Evolutionary conservation across 2,113 vertebrate genomes (phyloP).

Genomic region (Tupaia chinensis): DNA sequence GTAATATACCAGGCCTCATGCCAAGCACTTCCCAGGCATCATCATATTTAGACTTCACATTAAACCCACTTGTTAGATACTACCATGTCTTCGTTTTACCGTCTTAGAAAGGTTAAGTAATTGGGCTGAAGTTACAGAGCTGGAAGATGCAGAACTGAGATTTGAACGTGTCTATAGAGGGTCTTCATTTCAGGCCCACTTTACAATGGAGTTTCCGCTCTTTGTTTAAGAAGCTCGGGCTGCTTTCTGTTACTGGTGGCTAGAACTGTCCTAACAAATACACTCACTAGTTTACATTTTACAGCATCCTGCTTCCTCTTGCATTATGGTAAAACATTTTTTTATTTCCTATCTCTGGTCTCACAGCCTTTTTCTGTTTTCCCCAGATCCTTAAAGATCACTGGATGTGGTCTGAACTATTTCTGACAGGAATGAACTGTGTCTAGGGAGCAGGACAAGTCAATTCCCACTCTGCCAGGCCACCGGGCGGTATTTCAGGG

Average conservation of each 20-base stretch:
- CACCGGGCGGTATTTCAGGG: not conserved
- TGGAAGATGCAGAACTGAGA: not conserved
- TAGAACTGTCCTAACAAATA: not conserved
- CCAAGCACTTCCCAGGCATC: not conserved
- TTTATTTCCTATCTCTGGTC: not conserved
- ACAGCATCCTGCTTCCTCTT: not conserved
- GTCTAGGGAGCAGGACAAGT: slow-evolving; percentile 16
- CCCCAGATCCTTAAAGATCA: slow-evolving; percentile 20
- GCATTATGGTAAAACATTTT: slow-evolving; percentile 33
- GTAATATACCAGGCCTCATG: not conserved
- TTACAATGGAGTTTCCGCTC: not conserved
- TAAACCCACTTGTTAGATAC: not conserved
- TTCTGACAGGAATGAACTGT: slow-evolving; percentile 5
- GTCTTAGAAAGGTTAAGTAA: not conserved
- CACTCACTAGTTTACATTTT: not conserved
- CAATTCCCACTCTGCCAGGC: not conserved
- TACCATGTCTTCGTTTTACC: not conserved
- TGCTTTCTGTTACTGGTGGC: not conserved
- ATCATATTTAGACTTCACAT: not conserved
- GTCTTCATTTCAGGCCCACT: not conserved
- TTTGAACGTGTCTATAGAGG: not conserved
- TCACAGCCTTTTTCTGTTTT: not conserved
- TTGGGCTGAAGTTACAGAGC: not conserved
- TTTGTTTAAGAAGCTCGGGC: slow-evolving; percentile 1
- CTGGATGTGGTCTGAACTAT: not conserved